A percentile compares a stretch with the other conserved stretches of the same genome.
Conservation (phyloP, 2,888 invertebrate species). For the Cerceris ruficornis region DNA sequence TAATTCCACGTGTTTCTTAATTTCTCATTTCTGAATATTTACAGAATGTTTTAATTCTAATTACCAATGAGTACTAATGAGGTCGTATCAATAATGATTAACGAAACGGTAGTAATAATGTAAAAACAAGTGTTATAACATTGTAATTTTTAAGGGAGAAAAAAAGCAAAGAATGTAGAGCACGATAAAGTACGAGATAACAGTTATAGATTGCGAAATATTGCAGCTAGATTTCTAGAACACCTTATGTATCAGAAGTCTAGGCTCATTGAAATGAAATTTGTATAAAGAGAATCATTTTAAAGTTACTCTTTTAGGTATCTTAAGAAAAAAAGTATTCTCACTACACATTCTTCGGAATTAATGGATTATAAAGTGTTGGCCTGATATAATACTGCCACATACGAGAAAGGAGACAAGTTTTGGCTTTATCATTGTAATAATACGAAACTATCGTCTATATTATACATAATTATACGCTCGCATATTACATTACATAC, state of each 20-base stretch:
- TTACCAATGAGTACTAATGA: no score
- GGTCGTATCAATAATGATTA: no score
- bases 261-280: slow-evolving; percentile 1
- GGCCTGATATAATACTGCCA: slow-evolving; percentile 49
- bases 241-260: background rate
- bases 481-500: slow-evolving; percentile 28
- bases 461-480: slow-evolving; percentile 18
- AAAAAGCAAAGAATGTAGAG: no score
- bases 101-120: no score
- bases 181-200: no score
- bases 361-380: slow-evolving; percentile 17
- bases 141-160: no score
- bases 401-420: slow-evolving; percentile 33
- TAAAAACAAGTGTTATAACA: no score
- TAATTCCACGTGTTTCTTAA: slow-evolving; percentile 9
- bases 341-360: slow-evolving; percentile 1
- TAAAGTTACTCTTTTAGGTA: background rate
- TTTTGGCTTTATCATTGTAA: slow-evolving; percentile 28
- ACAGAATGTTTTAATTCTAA: no score
- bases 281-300: background rate
- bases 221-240: slow-evolving; percentile 13
- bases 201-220: slow-evolving; percentile 5
- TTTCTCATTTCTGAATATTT: slow-evolving; percentile 7
- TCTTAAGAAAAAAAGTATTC: background rate
- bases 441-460: slow-evolving; percentile 48